Conservation (phyloP, 2,888 invertebrate species). For the Cephonodes hylas region DNA sequence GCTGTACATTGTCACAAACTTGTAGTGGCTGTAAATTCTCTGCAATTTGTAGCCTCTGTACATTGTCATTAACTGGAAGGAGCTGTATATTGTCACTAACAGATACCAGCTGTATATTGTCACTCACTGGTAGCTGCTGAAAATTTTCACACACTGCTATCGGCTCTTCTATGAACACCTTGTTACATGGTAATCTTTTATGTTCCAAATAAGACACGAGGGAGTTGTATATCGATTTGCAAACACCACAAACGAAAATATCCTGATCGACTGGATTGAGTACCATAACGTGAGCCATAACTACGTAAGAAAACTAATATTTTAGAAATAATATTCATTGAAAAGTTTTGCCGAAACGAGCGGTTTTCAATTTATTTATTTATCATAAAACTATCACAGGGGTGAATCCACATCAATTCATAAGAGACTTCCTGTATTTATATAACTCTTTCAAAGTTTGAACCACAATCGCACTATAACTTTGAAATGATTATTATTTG, state of each 20-base stretch:
- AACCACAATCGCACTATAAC: too few species aligned
- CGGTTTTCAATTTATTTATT: too few species aligned
- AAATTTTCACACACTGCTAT: neutral
- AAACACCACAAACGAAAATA: slow-evolving; percentile 85
- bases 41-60: too few species aligned
- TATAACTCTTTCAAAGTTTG: too few species aligned
- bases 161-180: slow-evolving; percentile 13
- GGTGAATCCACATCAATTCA: too few species aligned
- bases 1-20: too few species aligned
- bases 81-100: neutral
- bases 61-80: too few species aligned
- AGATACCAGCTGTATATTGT: neutral
- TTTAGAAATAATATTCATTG: neutral
- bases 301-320: neutral
- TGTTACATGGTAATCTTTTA: slow-evolving; percentile 69
- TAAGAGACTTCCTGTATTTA: too few species aligned
- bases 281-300: slow-evolving; percentile 50
- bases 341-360: neutral
- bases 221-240: slow-evolving; percentile 83
- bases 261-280: slow-evolving; percentile 76
- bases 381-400: too few species aligned
- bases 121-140: neutral
- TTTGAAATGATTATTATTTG: too few species aligned
- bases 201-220: slow-evolving; percentile 82
- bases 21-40: too few species aligned